Base-by-base conservation (phyloP, 1,140 invertebrate genomes). In the Calosoma granatense region DNA sequence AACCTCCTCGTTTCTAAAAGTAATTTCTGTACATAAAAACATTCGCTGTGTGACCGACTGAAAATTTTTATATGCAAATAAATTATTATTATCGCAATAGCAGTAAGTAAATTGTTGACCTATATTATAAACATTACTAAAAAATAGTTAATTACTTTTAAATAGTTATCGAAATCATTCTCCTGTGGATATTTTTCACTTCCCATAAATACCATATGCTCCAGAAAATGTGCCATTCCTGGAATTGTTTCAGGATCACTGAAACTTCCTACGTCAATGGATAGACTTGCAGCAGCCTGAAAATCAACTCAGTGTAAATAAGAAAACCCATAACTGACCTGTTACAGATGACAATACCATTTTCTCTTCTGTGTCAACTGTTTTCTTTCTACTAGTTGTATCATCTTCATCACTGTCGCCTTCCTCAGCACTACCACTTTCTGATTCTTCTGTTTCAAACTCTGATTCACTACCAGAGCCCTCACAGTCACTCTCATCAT, bases 121-220 rank as follows among this genome's bases (percentile, higher is more conserved):
- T n/a, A n/a, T n/a, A n/a, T n/a, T n/a, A n/a, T n/a, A n/a, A n/a
- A n/a, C n/a, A n/a, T n/a, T n/a, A n/a, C n/a, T n/a, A n/a, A n/a
- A n/a, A n/a, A n/a, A n/a, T n/a, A n/a, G n/a, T n/a, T n/a, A 55
- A 2, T 51, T 39, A 63, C 65, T 43, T 63, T 65, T 52, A 94
- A 80, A 64, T 86, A 92, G 2, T 83, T 73, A 74, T 92, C 88
- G 65, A 93, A 89, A 61, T 85, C 86, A 72, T 94, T 94, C 73
- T 94, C 90, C 71, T 83, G 75, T 2, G 89, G 87, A 74, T 86
- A 94, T 65, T 90, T 92, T 65, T 87, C 76, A 47, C 88, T 92
- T 26, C 92, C 93, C 83, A 96, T 90, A 67, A 95, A 97, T 3
- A 97, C 84, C 92, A 97, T 95, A 69, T 97, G 94, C 70, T 97